Base-by-base conservation (phyloP, 2,888 invertebrate genomes). In the Cephus runcator region DNA sequence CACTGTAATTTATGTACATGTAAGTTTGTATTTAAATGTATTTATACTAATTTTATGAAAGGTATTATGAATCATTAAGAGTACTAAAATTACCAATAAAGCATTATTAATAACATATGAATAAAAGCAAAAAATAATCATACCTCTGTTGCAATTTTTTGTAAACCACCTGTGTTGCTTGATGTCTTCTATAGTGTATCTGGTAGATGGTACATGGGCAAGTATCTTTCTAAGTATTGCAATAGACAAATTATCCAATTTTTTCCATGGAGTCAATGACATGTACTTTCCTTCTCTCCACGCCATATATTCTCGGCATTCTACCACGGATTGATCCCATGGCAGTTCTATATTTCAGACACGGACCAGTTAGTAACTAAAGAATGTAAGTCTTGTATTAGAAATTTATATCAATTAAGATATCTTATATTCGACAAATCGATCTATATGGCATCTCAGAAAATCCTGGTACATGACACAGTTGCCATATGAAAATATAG, bases 281-380 rank as follows among this genome's bases (percentile, higher is more conserved):
- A 94, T 93, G 90, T 95, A 95, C 81, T 92, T 92, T 84, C 95
- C 93, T 68, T 94, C 94, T 87, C 94, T 94, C 96, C 97, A 98
- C 80, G 94, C 93, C 74, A 92, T 92, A 92, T 94, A 98, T 87
- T 97, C 97, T 80, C 92, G 88, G 89, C 96, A 97, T 34, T 93
- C 92, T 75, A 91, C 89, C 79, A 93, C 93, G 11, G 99, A 96
- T 89, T 96, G 95, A 92, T 98, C 97, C 99, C 99, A 99, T 73
- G 99, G 98, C 86, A 99, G 92, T 92, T 99, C 98, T 98, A 92
- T 31, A 85, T 87, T 86, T 88, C 81, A 88, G 83, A 89, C 78
- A 89, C 81, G 86, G 84, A 88, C 86, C 87, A 86, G 84, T 88
- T 86, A 86, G 84, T 84, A 84, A 87, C 86, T 85, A 82, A 83